Evolutionary conservation across 92 coral and sea anemone genomes (phyloP), one percentile per base, ranked within the genome.

Genomic region (Micromussa lordhowensis): DNA sequence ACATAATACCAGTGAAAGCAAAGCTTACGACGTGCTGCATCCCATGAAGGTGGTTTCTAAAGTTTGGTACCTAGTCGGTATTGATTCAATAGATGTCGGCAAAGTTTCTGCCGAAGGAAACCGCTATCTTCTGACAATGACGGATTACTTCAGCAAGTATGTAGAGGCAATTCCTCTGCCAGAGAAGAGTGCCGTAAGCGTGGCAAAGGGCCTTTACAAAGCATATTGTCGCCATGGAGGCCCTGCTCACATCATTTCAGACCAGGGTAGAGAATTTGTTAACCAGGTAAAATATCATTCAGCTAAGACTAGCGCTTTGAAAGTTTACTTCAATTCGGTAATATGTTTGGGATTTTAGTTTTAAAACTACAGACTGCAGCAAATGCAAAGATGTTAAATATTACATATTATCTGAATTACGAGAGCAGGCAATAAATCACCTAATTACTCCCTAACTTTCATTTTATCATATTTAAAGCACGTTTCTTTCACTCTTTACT

Each of bases 261-360:
- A 94, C 82, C 91, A 94, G 75, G 96, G 96, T 32, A 79, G 94
- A 83, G 93, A 89, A 38, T 94, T 94, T 80, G 93, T 94, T 17
- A 92, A 94, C 73, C 88, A 94, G 91, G 96, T 92, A 76, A 77
- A 18, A 64, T 64, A 64, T 64, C 70, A 64, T 64, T 64, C 21
- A 64, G 26, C 70, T 64, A 64, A 64, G 70, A n/a, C 70, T 64
- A 64, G 70, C 28, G 70, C 70, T 64, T 64, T 64, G n/a, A 64
- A 64, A 64, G 70, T 64, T 64, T 64, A 64, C 21, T 64, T 64
- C 70, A 22, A 64, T 64, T 64, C 70, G 28, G 70, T 64, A 64
- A 64, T 64, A 26, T 8, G 26, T 22, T 64, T 64, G 70, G 70
- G 70, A 64, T 64, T 64, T 26, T 26, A 64, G 70, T 8, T 22